Evolutionary conservation across 2,888 invertebrate genomes (phyloP), one percentile per base, ranked within the genome.

Genomic region (Myathropa florea): DNA sequence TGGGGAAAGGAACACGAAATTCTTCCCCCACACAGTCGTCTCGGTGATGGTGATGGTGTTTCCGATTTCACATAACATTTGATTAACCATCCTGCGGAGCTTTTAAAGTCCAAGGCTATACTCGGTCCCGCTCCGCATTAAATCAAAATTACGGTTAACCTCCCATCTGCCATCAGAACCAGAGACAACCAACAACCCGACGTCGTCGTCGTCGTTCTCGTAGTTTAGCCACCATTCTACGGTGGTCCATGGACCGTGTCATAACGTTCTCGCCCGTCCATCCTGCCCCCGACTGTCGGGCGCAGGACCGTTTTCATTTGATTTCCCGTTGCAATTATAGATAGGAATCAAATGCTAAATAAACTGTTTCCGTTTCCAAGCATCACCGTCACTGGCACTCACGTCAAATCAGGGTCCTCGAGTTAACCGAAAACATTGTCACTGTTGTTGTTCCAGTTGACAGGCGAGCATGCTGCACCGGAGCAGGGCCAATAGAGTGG

Each of bases 271-370:
- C 68, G 67, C 30, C 64, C 53, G 18, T 57, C 76, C n/a, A 24
- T 21, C 60, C 14, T 23, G 12, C 18, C 1, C 33, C 33, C 12
- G 33, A 33, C n/a, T 59, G 30, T 36, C 33, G 23, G 33, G 28
- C 33, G 30, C 73, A 75, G 65, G 83, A 83, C 67, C 83, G 72
- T 83, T 87, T 87, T 87, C 87, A 87, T 83, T 87, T 87, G 87
- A 87, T 87, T 87, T 87, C 87, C 87, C 79, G 87, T 83, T 87
- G 87, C 87, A 87, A 87, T 87, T 87, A 87, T 87, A 87, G 87
- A 87, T 87, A 83, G 83, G 78, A 83, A 87, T 87, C 87, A 87
- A 83, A 87, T 87, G 87, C 83, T 87, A 83, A 87, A 87, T 87
- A 87, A 87, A 87, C 87, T 87, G 87, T 80, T 87, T 87, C 87